phyloP scores from a whole-genome alignment of 2,797 vertebrate species.

The Oryzias sinensis region DNA sequence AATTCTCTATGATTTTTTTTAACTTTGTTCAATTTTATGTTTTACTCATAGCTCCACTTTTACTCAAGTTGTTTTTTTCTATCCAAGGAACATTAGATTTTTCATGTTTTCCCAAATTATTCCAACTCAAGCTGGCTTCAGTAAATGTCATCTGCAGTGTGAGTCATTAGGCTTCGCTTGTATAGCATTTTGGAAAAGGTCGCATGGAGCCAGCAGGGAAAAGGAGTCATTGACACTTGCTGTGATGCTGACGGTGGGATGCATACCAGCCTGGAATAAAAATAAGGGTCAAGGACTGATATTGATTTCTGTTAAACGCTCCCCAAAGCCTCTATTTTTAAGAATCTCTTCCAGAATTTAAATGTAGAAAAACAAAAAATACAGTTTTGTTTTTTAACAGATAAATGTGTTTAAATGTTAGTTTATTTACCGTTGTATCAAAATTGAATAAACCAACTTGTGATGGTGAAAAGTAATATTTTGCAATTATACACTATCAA shows the following conservation, averaged over 20 bases:
- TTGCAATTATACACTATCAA: no score
- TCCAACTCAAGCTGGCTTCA: slow-evolving; percentile 43
- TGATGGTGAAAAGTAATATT: no score
- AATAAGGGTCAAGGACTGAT: slow-evolving; percentile 12
- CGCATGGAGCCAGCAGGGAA: slow-evolving; percentile 53
- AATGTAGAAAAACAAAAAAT: no score
- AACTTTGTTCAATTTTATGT: slow-evolving; percentile 13
- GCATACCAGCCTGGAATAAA: slow-evolving; percentile 13
- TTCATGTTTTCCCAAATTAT: slow-evolving; percentile 52
- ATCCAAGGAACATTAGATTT: slow-evolving; percentile 41
- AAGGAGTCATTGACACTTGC: slow-evolving; percentile 39
- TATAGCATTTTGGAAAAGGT: slow-evolving; percentile 74
- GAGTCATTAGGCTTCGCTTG: slow-evolving; percentile 63
- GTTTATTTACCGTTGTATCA: no score
- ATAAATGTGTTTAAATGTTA: no score
- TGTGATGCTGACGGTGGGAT: slow-evolving; percentile 27
- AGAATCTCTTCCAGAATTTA: no score
- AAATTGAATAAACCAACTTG: no score
- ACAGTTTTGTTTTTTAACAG: no score
- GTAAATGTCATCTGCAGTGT: slow-evolving; percentile 78
- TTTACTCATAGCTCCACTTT: background rate
- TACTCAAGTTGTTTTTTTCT: slow-evolving; percentile 10
- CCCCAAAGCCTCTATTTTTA: slow-evolving; percentile 1
- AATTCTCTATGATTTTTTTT: slow-evolving; percentile 6
- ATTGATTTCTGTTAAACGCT: slow-evolving; percentile 20